Conservation (phyloP, 2,888 invertebrate genomes). For the Nebria salina region DNA sequence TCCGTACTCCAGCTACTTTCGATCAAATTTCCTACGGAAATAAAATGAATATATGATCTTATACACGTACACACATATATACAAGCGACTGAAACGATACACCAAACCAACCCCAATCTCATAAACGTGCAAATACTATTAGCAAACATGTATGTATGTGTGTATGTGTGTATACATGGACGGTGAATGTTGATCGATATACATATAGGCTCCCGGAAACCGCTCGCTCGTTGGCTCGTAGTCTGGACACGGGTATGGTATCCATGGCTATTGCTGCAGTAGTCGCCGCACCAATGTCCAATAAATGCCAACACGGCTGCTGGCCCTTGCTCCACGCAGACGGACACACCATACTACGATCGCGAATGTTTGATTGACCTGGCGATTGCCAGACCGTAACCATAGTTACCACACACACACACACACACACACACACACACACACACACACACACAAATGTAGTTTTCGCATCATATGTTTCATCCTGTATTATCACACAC, state of each 20-base stretch:
- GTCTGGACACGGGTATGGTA: background rate
- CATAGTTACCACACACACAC: conserved; percentile 29
- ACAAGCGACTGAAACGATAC: conserved; percentile 14
- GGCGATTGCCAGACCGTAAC: conserved; percentile 22
- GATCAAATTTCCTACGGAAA: conserved; percentile 44
- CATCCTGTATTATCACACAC: conserved; percentile 5
- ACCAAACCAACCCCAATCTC: conserved; percentile 18
- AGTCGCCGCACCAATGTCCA: background rate
- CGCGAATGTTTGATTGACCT: conserved; percentile 37
- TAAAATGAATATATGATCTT: conserved; percentile 23
- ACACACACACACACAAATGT: conserved; percentile 12
- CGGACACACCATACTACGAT: conserved; percentile 1
- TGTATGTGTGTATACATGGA: background rate
- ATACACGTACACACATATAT: background rate
- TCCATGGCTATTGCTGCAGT: background rate
- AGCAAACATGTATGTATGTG: conserved; percentile 8
- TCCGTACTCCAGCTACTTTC: background rate
- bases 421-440: no score
- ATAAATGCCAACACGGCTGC: background rate
- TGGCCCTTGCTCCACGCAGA: background rate
- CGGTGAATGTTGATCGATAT: conserved; percentile 24
- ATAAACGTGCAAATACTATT: conserved; percentile 31
- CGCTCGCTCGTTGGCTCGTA: conserved; percentile 7
- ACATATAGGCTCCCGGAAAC: conserved; percentile 25
- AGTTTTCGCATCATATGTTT: conserved; percentile 15